Evolutionary conservation across 2,888 invertebrate species (phyloP).

Genomic region (Hydrotaea diabolus): DNA sequence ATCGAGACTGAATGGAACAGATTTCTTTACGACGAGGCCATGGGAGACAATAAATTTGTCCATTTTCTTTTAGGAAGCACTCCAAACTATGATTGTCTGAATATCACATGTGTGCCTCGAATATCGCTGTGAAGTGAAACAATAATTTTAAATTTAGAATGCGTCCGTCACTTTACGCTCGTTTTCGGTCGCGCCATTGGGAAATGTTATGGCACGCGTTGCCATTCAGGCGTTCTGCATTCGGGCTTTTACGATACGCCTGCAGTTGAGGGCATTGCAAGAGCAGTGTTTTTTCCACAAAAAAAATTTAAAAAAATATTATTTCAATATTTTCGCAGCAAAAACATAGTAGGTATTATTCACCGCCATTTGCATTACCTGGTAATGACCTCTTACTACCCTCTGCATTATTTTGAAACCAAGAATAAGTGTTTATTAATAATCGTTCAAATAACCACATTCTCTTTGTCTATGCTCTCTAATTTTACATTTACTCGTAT

Average conservation of each 20-base stretch:
- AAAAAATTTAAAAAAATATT: no score
- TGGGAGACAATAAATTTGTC: slow-evolving; percentile 33
- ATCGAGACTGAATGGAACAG: neutral
- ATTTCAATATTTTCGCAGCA: no score
- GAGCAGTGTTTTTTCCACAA: no score
- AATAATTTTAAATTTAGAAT: slow-evolving; percentile 35
- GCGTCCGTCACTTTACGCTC: neutral
- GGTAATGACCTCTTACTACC: no score
- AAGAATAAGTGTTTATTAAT: no score
- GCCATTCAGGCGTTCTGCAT: slow-evolving; percentile 26
- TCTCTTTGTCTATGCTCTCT: no score
- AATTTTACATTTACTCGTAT: no score
- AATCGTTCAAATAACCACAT: no score
- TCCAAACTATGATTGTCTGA: neutral
- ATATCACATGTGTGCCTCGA: neutral
- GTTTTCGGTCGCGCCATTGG: neutral
- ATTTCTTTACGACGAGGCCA: neutral
- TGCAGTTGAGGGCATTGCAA: neutral
- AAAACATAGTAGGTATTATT: no score
- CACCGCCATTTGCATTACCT: no score
- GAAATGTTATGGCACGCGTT: slow-evolving; percentile 53
- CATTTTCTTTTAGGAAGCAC: neutral
- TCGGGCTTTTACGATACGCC: neutral
- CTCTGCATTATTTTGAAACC: no score
- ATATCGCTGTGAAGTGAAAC: neutral